Percentiles rank a stretch among this genome's conserved stretches.
phyloP scores from a whole-genome alignment of 2,888 invertebrate genomes.

The Chalcosyrphus nemorum region DNA sequence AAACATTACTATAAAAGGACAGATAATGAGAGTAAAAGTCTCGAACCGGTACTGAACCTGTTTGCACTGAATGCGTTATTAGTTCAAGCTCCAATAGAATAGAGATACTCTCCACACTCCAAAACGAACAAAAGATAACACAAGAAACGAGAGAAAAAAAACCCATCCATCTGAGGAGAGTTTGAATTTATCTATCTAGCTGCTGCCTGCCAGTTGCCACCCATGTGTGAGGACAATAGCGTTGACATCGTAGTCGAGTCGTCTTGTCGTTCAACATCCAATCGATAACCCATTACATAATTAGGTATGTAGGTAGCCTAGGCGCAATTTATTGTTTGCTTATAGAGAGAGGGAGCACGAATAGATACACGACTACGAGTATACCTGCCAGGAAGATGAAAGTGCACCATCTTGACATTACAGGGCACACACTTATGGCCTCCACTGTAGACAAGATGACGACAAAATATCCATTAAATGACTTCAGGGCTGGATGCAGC shows the following conservation, averaged over 20 bases:
- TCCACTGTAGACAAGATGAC: conserved; percentile 70
- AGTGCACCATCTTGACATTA: conserved; percentile 35
- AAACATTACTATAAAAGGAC: conserved; percentile 69
- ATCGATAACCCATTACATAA: conserved; percentile 70
- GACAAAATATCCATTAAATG: conserved; percentile 70
- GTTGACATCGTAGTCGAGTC: neutral
- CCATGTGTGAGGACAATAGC: conserved; percentile 21
- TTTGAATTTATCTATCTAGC: conserved; percentile 4
- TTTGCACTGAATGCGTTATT: conserved; percentile 64
- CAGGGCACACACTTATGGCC: conserved; percentile 60
- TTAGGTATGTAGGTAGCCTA: conserved; percentile 64
- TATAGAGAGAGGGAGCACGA: conserved; percentile 2
- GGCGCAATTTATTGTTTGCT: conserved; percentile 35
- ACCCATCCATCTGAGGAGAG: conserved; percentile 36
- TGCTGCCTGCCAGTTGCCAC: too few species aligned
- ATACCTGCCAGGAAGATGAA: conserved; percentile 1
- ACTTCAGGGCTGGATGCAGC: conserved; percentile 61
- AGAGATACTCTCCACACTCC: conserved; percentile 19
- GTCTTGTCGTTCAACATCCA: neutral
- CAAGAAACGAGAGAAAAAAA: neutral
- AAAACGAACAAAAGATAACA: conserved; percentile 40
- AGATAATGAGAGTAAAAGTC: conserved; percentile 73
- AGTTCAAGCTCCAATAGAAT: conserved; percentile 53
- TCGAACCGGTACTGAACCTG: conserved; percentile 56
- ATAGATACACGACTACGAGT: neutral